phyloP scores from a whole-genome alignment of 2,888 invertebrate genomes.

The Drosophila longiperda region DNA sequence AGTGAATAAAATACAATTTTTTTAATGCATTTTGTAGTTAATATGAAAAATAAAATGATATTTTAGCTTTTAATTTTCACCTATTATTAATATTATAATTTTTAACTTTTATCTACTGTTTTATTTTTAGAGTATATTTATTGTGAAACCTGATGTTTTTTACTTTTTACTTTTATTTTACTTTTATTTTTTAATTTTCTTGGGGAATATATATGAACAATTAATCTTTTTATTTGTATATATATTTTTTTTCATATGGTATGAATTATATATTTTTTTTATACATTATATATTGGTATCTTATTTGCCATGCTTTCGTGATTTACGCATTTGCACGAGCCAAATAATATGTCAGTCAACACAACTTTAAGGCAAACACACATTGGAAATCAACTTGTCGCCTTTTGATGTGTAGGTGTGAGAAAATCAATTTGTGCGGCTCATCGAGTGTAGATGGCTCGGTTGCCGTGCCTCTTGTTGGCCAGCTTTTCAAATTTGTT shows the following conservation, averaged over 20 bases:
- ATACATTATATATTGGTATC: background rate
- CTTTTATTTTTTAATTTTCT: too few species aligned
- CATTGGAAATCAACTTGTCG: slow-evolving; percentile 64
- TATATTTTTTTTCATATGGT: background rate
- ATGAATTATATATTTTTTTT: background rate
- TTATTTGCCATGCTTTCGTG: background rate
- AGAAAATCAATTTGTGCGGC: slow-evolving; percentile 73
- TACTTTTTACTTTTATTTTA: too few species aligned
- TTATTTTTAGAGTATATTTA: too few species aligned
- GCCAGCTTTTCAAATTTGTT: slow-evolving; percentile 44
- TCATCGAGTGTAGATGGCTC: slow-evolving; percentile 39
- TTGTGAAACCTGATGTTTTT: too few species aligned
- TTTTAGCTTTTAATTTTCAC: background rate
- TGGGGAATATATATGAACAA: background rate
- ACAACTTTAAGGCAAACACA: slow-evolving; percentile 21
- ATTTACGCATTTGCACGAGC: background rate
- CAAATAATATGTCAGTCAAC: slow-evolving; percentile 1
- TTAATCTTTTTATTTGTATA: background rate
- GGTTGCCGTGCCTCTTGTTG: slow-evolving; percentile 36
- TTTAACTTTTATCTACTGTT: too few species aligned
- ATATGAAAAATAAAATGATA: background rate
- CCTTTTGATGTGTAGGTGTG: slow-evolving; percentile 48
- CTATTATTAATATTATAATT: background rate
- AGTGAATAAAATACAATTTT: background rate
- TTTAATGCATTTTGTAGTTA: background rate